Percentiles rank a stretch among this genome's conserved stretches.
These are phyloP conservation scores for Drosophila nigromelanica DNA, from an alignment of 1,140 invertebrate species.

Conservation along the genomic window DNA sequence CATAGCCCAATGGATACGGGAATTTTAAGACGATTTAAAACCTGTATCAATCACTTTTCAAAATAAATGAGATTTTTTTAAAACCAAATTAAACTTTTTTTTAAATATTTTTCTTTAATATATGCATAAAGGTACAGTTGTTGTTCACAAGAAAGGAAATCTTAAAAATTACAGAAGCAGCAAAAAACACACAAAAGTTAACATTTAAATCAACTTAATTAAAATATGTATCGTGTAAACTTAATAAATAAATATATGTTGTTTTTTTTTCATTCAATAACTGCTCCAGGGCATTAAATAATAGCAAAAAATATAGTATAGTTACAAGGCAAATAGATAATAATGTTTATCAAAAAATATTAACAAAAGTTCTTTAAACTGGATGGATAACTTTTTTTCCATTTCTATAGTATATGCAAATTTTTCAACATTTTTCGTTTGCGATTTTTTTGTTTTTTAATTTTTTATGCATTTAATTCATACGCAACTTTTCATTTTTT, in stretches of 20 bases:
- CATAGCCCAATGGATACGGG: conserved; percentile 62
- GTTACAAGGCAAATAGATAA: conserved; percentile 64
- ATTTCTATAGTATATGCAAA: conserved; percentile 57
- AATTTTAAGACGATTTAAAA: conserved; percentile 20
- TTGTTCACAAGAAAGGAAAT: conserved; percentile 83
- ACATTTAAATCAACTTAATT: conserved; percentile 78
- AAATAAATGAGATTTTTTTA: neutral
- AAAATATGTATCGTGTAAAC: conserved; percentile 70
- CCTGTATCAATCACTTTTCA: neutral
- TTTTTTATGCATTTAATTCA: conserved; percentile 36
- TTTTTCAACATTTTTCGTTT: conserved; percentile 52
- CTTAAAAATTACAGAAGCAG: conserved; percentile 78
- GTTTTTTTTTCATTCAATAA: conserved; percentile 60
- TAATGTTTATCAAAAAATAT: conserved; percentile 77
- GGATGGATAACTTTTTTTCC: conserved; percentile 68
- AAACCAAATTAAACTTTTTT: conserved; percentile 12
- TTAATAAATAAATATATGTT: conserved; percentile 77
- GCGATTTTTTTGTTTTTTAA: conserved; percentile 34
- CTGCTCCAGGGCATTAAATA: conserved; percentile 66
- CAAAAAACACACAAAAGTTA: conserved; percentile 75
- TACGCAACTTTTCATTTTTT: conserved; percentile 62
- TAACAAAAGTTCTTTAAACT: conserved; percentile 68
- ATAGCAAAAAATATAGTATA: conserved; percentile 53
- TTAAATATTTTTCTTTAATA: conserved; percentile 68
- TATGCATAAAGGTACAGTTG: conserved; percentile 82